A percentile compares a stretch with the other conserved stretches of the same genome.
These are phyloP conservation scores for Eulacestoma nigropectus DNA, from an alignment of 2,113 vertebrate species.

Conservation along the genomic window DNA sequence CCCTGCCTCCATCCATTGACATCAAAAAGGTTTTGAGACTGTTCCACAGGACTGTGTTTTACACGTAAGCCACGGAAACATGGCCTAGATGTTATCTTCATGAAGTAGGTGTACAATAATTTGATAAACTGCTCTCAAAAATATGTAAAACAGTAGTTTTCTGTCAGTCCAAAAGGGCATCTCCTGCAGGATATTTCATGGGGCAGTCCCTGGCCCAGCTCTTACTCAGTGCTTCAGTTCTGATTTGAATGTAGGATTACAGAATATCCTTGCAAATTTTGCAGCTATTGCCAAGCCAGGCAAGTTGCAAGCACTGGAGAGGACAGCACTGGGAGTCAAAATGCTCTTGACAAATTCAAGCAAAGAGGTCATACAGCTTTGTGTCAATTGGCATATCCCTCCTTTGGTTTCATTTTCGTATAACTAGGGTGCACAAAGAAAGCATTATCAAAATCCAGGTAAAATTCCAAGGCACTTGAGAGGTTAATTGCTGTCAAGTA, in stretches of 20 bases:
- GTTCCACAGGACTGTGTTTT: not conserved
- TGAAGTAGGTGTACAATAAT: not conserved
- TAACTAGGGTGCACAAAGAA: not conserved
- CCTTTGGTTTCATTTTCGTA: not conserved
- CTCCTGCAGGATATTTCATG: not conserved
- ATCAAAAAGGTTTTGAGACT: not conserved
- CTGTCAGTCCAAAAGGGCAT: not conserved
- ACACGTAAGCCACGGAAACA: not conserved
- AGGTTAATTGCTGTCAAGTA: not conserved
- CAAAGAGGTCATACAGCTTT: not conserved
- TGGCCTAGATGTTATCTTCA: not conserved
- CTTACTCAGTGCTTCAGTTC: not conserved
- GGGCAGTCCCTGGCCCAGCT: not conserved
- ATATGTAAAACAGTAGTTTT: not conserved
- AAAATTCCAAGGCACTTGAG: not conserved
- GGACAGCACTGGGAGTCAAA: not conserved
- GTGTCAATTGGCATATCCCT: not conserved
- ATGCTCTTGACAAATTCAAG: not conserved
- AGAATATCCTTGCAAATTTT: not conserved
- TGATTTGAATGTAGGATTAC: not conserved
- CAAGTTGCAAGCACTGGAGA: not conserved
- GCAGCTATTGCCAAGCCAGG: not conserved
- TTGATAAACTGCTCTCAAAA: not conserved
- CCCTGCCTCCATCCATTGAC: not conserved
- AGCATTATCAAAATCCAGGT: not conserved